phyloP scores from a whole-genome alignment of 64 coral and sea anemone species.

The Trachythela sp. region DNA sequence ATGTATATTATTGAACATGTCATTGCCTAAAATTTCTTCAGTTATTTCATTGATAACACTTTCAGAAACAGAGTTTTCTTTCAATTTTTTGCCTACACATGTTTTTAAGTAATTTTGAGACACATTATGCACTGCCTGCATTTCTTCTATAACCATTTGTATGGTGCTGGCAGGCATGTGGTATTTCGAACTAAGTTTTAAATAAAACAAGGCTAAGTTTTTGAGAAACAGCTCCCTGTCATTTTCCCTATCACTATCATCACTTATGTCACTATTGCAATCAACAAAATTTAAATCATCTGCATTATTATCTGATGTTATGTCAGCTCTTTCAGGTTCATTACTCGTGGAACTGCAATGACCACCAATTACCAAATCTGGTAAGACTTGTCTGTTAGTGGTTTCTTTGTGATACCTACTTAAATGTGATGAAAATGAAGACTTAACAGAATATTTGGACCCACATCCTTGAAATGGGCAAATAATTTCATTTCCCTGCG shows the following conservation, averaged over 20 bases:
- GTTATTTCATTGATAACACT: neutral
- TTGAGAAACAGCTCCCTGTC: neutral
- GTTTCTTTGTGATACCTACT: neutral
- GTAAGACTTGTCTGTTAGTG: neutral
- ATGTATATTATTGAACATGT: neutral
- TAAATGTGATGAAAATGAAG: neutral
- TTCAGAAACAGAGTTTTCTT: neutral
- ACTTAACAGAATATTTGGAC: neutral
- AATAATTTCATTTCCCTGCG: neutral
- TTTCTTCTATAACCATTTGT: neutral
- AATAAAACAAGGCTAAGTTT: slow-evolving; percentile 12
- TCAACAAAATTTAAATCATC: slow-evolving; percentile 10
- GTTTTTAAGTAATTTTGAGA: neutral
- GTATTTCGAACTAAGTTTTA: slow-evolving; percentile 19
- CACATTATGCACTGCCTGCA: neutral
- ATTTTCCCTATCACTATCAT: neutral
- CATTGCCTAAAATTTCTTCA: neutral
- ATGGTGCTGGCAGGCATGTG: slow-evolving; percentile 15
- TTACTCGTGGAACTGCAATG: neutral
- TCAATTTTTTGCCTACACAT: neutral
- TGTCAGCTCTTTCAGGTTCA: neutral
- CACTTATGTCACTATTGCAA: neutral
- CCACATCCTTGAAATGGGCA: neutral
- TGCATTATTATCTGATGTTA: neutral
- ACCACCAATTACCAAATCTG: slow-evolving; percentile 5